Evolutionary conservation across 2,888 invertebrate species (phyloP).

Genomic region (Aspidiotus rigidus): DNA sequence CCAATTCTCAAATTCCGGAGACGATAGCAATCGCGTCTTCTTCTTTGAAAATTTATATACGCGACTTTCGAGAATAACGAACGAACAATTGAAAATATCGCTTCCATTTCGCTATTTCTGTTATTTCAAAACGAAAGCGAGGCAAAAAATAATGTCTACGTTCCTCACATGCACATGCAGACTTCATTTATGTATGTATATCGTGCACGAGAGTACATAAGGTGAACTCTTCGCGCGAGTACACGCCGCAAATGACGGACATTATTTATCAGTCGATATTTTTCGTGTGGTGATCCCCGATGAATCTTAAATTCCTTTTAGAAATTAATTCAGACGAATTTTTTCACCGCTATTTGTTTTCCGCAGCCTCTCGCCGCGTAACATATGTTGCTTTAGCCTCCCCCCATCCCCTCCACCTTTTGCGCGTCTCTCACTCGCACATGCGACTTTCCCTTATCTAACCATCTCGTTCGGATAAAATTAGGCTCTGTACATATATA

Average conservation of each 20-base stretch:
- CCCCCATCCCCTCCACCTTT: neutral
- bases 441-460: neutral
- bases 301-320: constrained; percentile 7
- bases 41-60: constrained; percentile 15
- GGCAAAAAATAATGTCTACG: too few relatives aligned
- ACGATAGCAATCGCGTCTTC: constrained; percentile 11
- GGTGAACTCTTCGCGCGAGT: neutral
- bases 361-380: neutral
- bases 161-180: too few relatives aligned
- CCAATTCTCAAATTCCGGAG: constrained; percentile 18
- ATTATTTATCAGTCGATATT: constrained; percentile 25
- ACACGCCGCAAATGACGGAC: constrained; percentile 24
- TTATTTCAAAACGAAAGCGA: neutral
- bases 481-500: neutral
- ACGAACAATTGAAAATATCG: constrained; percentile 20
- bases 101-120: too few relatives aligned
- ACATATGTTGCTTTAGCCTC: neutral
- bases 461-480: neutral
- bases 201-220: neutral
- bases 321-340: constrained; percentile 26
- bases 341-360: constrained; percentile 11
- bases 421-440: neutral
- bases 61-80: neutral
- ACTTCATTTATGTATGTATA: too few relatives aligned
- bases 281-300: constrained; percentile 12